Evolutionary conservation across 2,113 vertebrate species (phyloP).

Genomic region (Pluvialis apricaria): DNA sequence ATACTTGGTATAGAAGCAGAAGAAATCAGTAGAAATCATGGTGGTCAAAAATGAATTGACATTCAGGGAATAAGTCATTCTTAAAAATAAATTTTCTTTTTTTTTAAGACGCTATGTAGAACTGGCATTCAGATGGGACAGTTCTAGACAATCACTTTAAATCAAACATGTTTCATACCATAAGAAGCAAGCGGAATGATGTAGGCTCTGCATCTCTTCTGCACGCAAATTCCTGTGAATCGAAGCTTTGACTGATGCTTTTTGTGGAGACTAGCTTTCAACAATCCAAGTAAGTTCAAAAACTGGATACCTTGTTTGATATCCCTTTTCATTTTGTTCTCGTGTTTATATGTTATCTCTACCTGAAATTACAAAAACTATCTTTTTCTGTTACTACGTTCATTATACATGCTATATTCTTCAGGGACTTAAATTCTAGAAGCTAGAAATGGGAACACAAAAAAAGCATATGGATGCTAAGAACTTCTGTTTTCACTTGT

Average conservation of each 20-base stretch:
- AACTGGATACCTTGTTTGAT: not conserved
- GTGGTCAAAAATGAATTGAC: not conserved
- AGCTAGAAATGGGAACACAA: not conserved
- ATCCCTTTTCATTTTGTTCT: not conserved
- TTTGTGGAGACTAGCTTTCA: not conserved
- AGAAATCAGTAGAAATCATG: not conserved
- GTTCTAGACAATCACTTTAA: not conserved
- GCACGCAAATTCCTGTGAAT: not conserved
- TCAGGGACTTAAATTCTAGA: not conserved
- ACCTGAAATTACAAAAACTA: not conserved
- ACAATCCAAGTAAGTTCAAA: not conserved
- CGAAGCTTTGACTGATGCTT: not conserved
- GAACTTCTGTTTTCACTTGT: not conserved
- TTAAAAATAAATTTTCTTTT: not conserved
- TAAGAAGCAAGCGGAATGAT: not conserved
- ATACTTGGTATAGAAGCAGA: not conserved
- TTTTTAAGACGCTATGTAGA: not conserved
- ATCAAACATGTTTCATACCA: not conserved
- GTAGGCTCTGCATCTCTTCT: not conserved
- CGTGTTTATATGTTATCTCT: not conserved
- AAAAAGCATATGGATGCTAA: not conserved
- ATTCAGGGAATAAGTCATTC: not conserved
- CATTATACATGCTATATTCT: not conserved
- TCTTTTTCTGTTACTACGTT: not conserved
- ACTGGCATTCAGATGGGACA: not conserved